These are phyloP conservation scores for Pomatostomus ruficeps DNA, from an alignment of 2,113 vertebrate genomes.

Conservation along the genomic window DNA sequence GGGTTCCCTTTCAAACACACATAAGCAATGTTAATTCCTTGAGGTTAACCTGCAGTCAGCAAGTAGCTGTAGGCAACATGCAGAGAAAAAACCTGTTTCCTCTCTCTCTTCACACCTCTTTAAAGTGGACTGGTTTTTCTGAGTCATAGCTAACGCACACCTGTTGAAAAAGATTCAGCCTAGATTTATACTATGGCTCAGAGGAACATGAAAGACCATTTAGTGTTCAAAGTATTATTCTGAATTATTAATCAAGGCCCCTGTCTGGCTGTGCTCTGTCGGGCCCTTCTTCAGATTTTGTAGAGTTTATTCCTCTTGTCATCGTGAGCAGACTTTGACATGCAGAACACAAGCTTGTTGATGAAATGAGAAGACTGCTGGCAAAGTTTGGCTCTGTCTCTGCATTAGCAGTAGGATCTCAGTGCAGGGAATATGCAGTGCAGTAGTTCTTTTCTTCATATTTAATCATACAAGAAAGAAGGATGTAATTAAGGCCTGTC, in stretches of 20 bases:
- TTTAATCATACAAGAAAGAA: conserved; percentile 2
- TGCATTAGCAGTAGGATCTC: background rate
- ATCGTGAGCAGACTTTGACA: background rate
- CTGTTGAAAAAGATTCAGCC: background rate
- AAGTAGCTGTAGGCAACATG: background rate
- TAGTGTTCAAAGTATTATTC: background rate
- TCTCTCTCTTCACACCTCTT: background rate
- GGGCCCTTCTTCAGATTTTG: background rate
- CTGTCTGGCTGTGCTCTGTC: background rate
- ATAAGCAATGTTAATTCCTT: background rate
- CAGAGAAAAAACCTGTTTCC: background rate
- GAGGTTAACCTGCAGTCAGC: background rate
- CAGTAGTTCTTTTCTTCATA: conserved; percentile 7
- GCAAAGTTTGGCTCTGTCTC: background rate
- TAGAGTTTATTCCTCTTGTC: background rate
- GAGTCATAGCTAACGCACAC: background rate
- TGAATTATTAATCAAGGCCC: background rate
- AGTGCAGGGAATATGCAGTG: background rate
- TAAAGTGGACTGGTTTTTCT: background rate
- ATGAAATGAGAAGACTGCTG: background rate
- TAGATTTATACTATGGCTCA: background rate
- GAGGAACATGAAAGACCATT: background rate
- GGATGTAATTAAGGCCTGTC: conserved; percentile 23
- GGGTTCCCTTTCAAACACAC: background rate
- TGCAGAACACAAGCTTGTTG: background rate